Evolutionary conservation across 2,113 vertebrate genomes (phyloP).

Genomic region (Tiliqua scincoides): DNA sequence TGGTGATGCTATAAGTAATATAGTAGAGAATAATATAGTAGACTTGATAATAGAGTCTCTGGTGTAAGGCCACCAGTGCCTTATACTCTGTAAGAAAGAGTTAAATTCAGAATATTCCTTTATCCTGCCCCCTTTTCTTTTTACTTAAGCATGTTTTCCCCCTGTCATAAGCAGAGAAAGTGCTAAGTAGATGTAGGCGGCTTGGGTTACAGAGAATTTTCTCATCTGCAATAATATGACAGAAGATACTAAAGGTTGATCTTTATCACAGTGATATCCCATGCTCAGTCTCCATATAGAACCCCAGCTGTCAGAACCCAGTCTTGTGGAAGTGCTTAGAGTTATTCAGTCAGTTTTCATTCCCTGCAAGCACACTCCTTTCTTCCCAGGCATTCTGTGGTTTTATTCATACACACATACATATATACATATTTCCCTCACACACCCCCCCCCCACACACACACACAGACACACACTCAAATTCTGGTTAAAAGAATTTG

Average conservation of each 20-base stretch:
- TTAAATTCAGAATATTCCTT: conserved; percentile 55
- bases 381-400: background rate
- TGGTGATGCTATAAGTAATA: background rate
- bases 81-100: conserved; percentile 43
- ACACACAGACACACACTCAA: too few species aligned
- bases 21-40: too few species aligned
- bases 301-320: background rate
- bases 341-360: background rate
- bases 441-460: too few species aligned
- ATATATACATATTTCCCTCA: too few species aligned
- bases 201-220: conserved; percentile 51
- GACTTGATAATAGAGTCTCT: background rate
- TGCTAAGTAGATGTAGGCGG: conserved; percentile 45
- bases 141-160: conserved; percentile 47
- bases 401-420: too few species aligned
- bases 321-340: background rate
- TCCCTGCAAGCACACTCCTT: background rate
- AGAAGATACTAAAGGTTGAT: conserved; percentile 39
- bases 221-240: conserved; percentile 38
- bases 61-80: background rate
- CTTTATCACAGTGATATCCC: conserved; percentile 42
- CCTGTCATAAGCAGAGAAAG: conserved; percentile 46
- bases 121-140: conserved; percentile 62
- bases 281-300: background rate
- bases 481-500: background rate